Evolutionary conservation across 92 coral and sea anemone genomes (phyloP), one percentile per base, ranked within the genome.

Genomic region (Galaxea fascicularis): DNA sequence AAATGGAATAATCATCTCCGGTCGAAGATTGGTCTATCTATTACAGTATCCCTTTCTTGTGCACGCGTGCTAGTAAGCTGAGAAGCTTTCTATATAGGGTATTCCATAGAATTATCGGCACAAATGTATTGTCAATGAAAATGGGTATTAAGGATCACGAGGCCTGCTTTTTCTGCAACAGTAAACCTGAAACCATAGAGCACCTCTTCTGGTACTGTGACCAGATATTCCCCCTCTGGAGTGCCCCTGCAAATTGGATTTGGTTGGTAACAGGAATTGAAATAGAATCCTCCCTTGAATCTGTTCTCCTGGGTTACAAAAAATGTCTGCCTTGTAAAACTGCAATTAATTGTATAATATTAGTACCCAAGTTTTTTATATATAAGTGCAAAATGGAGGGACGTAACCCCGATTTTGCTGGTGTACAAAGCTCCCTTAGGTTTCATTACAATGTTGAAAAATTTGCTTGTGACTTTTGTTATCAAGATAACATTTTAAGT

Each of bases 171-270:
- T 82, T 82, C 58, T 35, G 73, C 9, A 59, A 56, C 22, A 53
- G 86, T 53, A 76, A 74, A 71, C 58, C 87, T 1, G 73, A 59
- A 62, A 58, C 79, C 75, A 72, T 71, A 71, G 79, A 26, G 57
- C 76, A 80, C 30, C 67, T 80, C 67, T 80, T 73, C 39, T 72
- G 87, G 80, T 77, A 83, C 47, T 72, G 87, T 45, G 54, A 71
- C 73, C 29, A 1, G 74, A 9, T 70, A 41, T 41, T 71, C 1
- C 75, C 35, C 56, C 28, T 12, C 8, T n/a, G 75, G 75, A 45
- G 75, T 16, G 57, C 75, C 27, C 75, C 4, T 27, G 8, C 63
- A 62, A 62, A 26, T 71, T 62, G 25, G 18, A 68, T 68, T 68
- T 31, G 73, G 12, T 20, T 16, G 18, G 6, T 41, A 45, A 45